These are phyloP conservation scores for Ispidina lecontei DNA, from an alignment of 2,797 vertebrate species.

Conservation along the genomic window DNA sequence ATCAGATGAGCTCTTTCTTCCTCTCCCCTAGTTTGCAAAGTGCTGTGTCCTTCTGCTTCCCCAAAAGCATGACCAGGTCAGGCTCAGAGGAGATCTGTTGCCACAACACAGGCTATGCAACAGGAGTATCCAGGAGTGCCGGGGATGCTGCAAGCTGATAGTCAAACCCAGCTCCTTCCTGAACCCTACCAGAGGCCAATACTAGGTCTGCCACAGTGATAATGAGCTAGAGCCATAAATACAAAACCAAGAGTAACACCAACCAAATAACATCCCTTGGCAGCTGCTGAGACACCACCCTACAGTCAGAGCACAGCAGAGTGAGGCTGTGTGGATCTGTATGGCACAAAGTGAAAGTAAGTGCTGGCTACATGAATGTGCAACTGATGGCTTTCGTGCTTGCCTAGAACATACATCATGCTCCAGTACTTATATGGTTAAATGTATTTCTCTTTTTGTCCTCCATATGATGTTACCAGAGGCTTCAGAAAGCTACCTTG, in stretches of 20 bases:
- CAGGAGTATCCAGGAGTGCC: too few species aligned
- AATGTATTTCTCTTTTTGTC: background rate
- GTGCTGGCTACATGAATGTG: background rate
- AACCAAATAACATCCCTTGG: background rate
- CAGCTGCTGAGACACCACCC: background rate
- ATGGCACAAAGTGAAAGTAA: background rate
- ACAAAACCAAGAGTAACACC: background rate
- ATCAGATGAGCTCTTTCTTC: background rate
- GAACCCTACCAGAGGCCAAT: background rate
- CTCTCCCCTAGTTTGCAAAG: background rate
- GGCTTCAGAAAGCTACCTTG: constrained; percentile 23
- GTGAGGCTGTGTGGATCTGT: accelerated
- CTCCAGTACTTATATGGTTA: constrained; percentile 2
- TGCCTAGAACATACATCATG: background rate
- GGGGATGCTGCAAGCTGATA: background rate
- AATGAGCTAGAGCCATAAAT: background rate
- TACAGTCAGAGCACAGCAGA: background rate
- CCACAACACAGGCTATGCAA: accelerated
- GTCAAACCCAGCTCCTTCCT: background rate
- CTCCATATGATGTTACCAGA: constrained; percentile 20
- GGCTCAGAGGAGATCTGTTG: background rate
- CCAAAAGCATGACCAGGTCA: accelerated
- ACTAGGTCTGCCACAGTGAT: background rate
- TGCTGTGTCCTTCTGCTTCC: background rate
- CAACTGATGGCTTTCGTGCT: background rate